Evolutionary conservation across 1,140 invertebrate genomes (phyloP), one percentile per base, ranked within the genome.

Genomic region (Euwallacea similis): DNA sequence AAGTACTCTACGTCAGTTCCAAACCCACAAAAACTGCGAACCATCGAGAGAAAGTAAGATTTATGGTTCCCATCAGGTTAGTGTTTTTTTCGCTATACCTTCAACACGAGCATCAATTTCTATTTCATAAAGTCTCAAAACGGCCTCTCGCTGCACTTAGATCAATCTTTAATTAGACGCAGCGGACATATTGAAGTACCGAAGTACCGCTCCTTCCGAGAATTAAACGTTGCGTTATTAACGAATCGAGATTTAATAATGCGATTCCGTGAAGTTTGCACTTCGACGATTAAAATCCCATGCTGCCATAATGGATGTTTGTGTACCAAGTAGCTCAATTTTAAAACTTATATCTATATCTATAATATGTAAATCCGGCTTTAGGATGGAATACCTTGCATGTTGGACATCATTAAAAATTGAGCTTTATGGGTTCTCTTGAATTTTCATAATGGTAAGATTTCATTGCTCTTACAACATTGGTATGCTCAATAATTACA

Each of bases 1-100:
- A 74, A 77, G 76, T 66, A 33, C 21, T 4, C 21, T 33, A 4
- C 21, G 21, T 33, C 21, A 54, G 54, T 15, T 13, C n/a, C 54
- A 56, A 13, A 2, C 16, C 4, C 21, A 33, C 21, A 33, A 33
- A 33, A 33, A 33, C 21, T 33, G 21, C 21, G 21, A 33, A 56
- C 46, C 6, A 50, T 50, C 46, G 54, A 56, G 54, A 56, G 54
- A 56, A 56, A 56, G 54, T 56, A 9, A 56, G 9, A 56, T 56
- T 56, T 56, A 56, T 56, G 16, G 54, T n/a, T n/a, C 16, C 16
- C 16, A 21, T 15, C 54, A 13, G 16, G 54, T 4, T 33, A 4
- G 21, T 33, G n/a, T 56, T 56, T 56, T 55, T 55, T 56, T 56
- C 16, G 9, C 46, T 50, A 50, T 13, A 50, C 46, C 46, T 11